These are phyloP conservation scores for Heliothis peltigera DNA, from an alignment of 2,888 invertebrate genomes.

Conservation along the genomic window DNA sequence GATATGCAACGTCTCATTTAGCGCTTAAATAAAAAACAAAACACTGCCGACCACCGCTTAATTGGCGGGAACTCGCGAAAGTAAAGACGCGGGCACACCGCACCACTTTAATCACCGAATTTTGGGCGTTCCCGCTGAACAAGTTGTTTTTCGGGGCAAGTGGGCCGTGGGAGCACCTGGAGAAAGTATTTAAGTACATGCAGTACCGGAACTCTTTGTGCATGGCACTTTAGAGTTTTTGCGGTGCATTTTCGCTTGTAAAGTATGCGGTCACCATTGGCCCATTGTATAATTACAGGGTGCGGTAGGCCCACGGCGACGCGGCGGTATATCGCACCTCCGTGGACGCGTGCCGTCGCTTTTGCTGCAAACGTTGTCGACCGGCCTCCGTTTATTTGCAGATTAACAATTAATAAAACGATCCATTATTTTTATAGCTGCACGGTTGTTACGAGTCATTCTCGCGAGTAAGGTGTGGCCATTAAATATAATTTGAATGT, in stretches of 20 bases:
- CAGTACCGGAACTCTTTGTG: constrained; percentile 80
- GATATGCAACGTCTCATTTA: constrained; percentile 63
- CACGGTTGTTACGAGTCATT: constrained; percentile 51
- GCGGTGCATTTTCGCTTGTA: constrained; percentile 74
- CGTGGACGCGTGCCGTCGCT: constrained; percentile 11
- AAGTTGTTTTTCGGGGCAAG: constrained; percentile 78
- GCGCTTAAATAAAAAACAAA: constrained; percentile 66
- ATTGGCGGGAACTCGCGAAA: constrained; percentile 82
- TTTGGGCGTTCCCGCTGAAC: constrained; percentile 87
- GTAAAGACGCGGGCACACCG: constrained; percentile 78
- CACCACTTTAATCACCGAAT: constrained; percentile 84
- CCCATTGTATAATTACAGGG: constrained; percentile 77
- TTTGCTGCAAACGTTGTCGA: constrained; percentile 40
- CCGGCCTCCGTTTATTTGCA: constrained; percentile 57
- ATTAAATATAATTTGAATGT: constrained; percentile 50
- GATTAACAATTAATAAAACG: constrained; percentile 65
- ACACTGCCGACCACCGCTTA: constrained; percentile 67
- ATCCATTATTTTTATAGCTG: constrained; percentile 61
- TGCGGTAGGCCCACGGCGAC: constrained; percentile 64
- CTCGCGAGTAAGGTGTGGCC: constrained; percentile 41
- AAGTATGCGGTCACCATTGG: constrained; percentile 74
- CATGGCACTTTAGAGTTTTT: constrained; percentile 76
- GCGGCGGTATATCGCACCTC: constrained; percentile 66
- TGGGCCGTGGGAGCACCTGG: constrained; percentile 85
- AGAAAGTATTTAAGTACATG: constrained; percentile 80